Evolutionary conservation across 2,113 vertebrate genomes (phyloP).

Genomic region (Cebus imitator): DNA sequence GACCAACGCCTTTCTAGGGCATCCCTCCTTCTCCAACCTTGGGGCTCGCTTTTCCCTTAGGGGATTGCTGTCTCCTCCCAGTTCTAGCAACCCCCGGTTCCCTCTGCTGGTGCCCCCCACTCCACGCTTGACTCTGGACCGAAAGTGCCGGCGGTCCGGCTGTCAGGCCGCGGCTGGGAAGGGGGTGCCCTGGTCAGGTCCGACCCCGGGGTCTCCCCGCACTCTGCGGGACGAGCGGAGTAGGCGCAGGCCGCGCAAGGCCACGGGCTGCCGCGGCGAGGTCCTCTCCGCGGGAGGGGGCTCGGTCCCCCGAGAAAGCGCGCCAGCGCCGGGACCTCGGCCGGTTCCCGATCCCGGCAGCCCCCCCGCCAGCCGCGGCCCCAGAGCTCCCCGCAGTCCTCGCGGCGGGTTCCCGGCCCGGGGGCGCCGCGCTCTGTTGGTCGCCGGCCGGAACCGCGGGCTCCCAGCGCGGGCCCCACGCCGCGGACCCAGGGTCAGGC

Average conservation of each 20-base stretch:
- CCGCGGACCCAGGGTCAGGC: conserved; percentile 2
- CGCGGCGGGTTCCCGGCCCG: not conserved
- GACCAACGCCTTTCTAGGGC: not conserved
- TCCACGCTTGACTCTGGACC: not conserved
- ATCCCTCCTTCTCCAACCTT: conserved; percentile 24
- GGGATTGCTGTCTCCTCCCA: not conserved
- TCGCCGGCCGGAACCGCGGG: not conserved
- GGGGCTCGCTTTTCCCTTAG: conserved; percentile 45
- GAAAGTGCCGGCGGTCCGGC: not conserved
- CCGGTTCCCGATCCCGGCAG: not conserved
- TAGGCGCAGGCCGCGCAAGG: conserved; percentile 59
- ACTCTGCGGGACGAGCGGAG: not conserved
- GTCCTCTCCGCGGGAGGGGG: conserved; percentile 1
- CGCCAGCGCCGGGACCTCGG: not conserved
- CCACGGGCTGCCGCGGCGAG: conserved; percentile 2
- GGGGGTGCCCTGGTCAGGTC: not conserved
- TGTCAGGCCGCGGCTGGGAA: conserved; percentile 47
- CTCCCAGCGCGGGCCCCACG: not conserved
- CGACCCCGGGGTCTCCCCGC: not conserved
- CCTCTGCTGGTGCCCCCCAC: not conserved
- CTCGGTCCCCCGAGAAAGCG: not conserved
- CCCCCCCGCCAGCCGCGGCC: not conserved
- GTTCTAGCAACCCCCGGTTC: not conserved
- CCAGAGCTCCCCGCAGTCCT: not conserved
- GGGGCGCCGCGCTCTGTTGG: not conserved